A percentile compares a stretch with the other conserved stretches of the same genome.
Evolutionary conservation across 92 coral and sea anemone genomes (phyloP).

Genomic region (Porites rus): DNA sequence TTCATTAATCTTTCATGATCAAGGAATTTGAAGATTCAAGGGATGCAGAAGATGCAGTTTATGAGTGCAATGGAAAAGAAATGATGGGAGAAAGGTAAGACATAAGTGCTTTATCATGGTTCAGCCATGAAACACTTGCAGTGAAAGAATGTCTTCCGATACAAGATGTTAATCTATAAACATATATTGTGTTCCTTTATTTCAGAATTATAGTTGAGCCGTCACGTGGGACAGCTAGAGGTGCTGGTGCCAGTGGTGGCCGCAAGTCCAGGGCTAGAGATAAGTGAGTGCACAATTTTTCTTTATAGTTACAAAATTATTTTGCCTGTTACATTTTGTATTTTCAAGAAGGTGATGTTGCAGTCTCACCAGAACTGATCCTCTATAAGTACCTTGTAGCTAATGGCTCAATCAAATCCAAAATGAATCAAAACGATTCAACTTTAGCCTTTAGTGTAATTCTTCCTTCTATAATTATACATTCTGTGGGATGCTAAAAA

Average conservation of each 20-base stretch:
- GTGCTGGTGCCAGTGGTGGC: constrained; percentile 73
- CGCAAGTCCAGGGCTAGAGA: constrained; percentile 83
- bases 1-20: no score
- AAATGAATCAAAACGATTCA: no score
- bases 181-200: background rate
- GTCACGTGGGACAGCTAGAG: constrained; percentile 92
- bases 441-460: no score
- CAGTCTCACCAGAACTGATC: no score
- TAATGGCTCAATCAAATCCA: no score
- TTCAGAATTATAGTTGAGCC: constrained; percentile 91
- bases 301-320: no score
- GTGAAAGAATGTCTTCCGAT: background rate
- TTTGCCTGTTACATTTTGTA: no score
- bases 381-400: no score
- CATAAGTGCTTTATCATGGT: background rate
- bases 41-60: constrained; percentile 98
- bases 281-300: constrained; percentile 69
- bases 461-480: no score
- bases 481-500: no score
- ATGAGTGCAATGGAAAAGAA: constrained; percentile 92
- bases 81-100: constrained; percentile 91
- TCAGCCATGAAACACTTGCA: background rate
- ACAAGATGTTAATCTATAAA: no score
- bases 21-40: constrained; percentile 93
- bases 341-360: no score